Conservation (phyloP, 2,888 invertebrate genomes). For the Digitonthophagus gazella region DNA sequence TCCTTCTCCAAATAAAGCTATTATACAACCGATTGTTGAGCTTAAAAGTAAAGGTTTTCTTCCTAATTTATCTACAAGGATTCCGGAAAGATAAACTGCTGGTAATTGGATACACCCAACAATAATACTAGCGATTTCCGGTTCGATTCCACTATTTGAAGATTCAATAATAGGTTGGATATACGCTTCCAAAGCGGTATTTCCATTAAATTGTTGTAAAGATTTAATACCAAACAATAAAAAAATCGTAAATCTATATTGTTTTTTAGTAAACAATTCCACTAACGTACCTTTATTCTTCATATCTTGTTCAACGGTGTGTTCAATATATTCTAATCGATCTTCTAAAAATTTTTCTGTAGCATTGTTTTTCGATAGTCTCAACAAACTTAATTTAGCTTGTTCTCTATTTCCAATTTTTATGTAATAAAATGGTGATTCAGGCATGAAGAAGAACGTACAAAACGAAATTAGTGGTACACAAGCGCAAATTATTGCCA, state of each 20-base stretch:
- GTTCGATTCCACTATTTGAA: conserved; percentile 54
- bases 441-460: conserved; percentile 50
- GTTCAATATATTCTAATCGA: conserved; percentile 48
- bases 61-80: conserved; percentile 56
- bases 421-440: conserved; percentile 52
- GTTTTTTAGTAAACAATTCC: conserved; percentile 13
- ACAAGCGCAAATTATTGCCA: conserved; percentile 43
- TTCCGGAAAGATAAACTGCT: conserved; percentile 46
- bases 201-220: conserved; percentile 61
- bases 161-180: conserved; percentile 60
- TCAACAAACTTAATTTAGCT: conserved; percentile 40
- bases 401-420: conserved; percentile 44
- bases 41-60: conserved; percentile 55
- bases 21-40: conserved; percentile 57
- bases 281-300: conserved; percentile 26
- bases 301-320: conserved; percentile 44
- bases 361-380: conserved; percentile 44
- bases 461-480: conserved; percentile 47
- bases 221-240: conserved; percentile 47
- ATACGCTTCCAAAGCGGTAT: conserved; percentile 60
- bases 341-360: conserved; percentile 41
- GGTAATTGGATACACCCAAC: conserved; percentile 59
- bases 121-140: conserved; percentile 58
- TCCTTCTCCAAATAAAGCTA: conserved; percentile 55
- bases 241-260: conserved; percentile 28